Conservation (phyloP, 2,113 vertebrate species). For the Pachyramphus minor region DNA sequence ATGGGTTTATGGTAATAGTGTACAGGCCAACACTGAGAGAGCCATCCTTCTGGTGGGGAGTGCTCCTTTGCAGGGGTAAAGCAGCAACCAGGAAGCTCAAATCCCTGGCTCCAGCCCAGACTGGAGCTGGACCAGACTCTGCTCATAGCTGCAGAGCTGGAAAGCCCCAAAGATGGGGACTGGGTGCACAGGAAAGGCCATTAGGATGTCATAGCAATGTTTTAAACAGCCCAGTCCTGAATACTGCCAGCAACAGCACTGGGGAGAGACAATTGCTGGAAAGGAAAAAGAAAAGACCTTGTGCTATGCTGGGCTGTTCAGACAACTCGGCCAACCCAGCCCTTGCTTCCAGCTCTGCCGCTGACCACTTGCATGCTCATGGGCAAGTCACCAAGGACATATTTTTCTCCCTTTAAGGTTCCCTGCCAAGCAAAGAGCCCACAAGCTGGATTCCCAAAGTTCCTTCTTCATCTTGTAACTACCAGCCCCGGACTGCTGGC, state of each 20-base stretch:
- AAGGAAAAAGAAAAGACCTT: neutral
- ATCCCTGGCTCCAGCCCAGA: neutral
- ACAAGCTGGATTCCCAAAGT: neutral
- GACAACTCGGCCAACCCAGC: rapidly evolving
- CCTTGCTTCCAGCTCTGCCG: neutral
- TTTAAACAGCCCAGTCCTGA: neutral
- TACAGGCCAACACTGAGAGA: neutral
- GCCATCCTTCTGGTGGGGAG: neutral
- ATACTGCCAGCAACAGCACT: neutral
- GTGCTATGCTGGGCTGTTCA: neutral
- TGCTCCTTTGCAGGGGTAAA: neutral
- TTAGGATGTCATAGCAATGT: neutral
- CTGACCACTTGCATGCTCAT: neutral
- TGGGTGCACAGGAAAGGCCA: neutral
- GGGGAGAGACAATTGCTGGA: neutral
- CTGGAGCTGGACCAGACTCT: neutral
- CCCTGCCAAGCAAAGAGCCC: neutral
- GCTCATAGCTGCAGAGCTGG: neutral
- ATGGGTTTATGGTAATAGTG: conserved; percentile 33
- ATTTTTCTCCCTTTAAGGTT: neutral
- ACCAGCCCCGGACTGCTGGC: neutral
- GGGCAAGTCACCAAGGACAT: neutral
- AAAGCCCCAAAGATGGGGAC: neutral
- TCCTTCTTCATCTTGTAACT: neutral
- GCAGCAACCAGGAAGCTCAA: neutral